Evolutionary conservation across 2,888 invertebrate species (phyloP), one percentile per base, ranked within the genome.

Genomic region (Platycheirus albimanus): DNA sequence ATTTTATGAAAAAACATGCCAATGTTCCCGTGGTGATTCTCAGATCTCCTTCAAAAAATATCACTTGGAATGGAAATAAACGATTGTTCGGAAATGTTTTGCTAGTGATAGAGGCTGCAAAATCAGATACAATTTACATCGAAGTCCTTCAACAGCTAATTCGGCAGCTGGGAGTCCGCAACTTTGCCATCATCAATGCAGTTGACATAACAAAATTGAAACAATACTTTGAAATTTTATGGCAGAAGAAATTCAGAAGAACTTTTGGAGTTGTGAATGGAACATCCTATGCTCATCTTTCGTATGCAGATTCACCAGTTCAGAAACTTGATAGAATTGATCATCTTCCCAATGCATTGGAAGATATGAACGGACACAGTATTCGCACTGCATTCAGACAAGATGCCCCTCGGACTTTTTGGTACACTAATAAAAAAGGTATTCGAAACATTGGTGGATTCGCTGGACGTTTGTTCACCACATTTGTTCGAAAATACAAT

Each of bases 211-310:
- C 7, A 4, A 47, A 11, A 4, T 20, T 47, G 6, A 5, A 24
- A 4, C 3, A 3, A 4, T 47, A 15, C 11, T 47, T 47, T 47
- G 4, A 3, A 5, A 19, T 6, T 8, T 47, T 47, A 4, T 47
- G 47, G 47, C 11, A 47, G 24, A 47, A 47, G 6, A 47, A 47
- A 19, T 47, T 47, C 15, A 47, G 20, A 47, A 19, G 47, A 8
- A 47, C 15, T 47, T 47, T 47, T 8, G 47, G 47, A 47, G 19
- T 19, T 2, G 19, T 11, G 5, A 19, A 47, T 15, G 20, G 47
- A 11, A 47, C n/a, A 19, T 2, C 17, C 2, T 47, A 19, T 11
- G 17, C 47, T 3, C 8, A 47, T 24, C 17, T 47, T 15, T 20
- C 47, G 13, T 47, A 7, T 15, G 47, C 19, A 47, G 47, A 47